These are phyloP conservation scores for Stenoptilia bipunctidactyla DNA, from an alignment of 2,888 invertebrate species.

Conservation along the genomic window DNA sequence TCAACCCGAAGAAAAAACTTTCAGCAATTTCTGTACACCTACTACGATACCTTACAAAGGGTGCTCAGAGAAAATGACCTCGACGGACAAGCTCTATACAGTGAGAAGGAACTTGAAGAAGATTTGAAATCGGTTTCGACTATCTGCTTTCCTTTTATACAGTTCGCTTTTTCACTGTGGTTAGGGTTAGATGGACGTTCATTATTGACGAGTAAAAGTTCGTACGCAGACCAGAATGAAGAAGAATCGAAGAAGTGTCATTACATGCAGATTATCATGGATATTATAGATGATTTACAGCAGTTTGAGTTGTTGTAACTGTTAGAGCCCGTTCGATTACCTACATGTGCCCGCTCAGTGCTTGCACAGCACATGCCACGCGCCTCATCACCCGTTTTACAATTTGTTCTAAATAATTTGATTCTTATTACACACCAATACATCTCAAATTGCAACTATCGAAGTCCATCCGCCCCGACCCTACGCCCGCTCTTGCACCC, in stretches of 20 bases:
- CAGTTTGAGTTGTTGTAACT: too few relatives aligned
- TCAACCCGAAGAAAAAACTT: slow-evolving; percentile 28
- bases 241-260: slow-evolving; percentile 26
- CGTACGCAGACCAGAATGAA: slow-evolving; percentile 29
- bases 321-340: too few relatives aligned
- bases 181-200: slow-evolving; percentile 26
- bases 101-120: slow-evolving; percentile 29
- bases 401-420: too few relatives aligned
- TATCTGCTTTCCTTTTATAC: slow-evolving; percentile 46
- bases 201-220: slow-evolving; percentile 37
- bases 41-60: slow-evolving; percentile 33
- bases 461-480: too few relatives aligned
- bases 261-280: slow-evolving; percentile 34
- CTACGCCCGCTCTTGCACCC: too few relatives aligned
- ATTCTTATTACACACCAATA: too few relatives aligned
- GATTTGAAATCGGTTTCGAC: slow-evolving; percentile 44
- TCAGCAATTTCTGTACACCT: slow-evolving; percentile 29
- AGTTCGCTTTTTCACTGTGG: slow-evolving; percentile 50
- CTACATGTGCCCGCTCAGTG: too few relatives aligned
- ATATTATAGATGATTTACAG: slow-evolving; percentile 13
- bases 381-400: too few relatives aligned
- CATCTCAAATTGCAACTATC: too few relatives aligned
- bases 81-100: slow-evolving; percentile 26
- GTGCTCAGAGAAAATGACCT: slow-evolving; percentile 23
- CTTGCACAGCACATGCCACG: too few relatives aligned